Evolutionary conservation across 2,888 invertebrate genomes (phyloP).

Genomic region (Melangyna quadrimaculata): DNA sequence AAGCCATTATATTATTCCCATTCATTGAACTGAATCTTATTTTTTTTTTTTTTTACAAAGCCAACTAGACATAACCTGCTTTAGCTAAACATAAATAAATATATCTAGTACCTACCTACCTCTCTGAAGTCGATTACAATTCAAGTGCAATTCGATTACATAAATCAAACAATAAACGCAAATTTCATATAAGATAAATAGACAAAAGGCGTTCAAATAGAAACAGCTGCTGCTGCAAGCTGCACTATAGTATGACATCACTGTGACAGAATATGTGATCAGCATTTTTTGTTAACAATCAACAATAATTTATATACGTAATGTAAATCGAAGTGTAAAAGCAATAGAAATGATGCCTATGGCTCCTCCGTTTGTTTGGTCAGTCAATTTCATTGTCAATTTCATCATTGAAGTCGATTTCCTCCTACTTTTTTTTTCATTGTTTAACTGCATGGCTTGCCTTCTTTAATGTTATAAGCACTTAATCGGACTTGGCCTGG

Average conservation of each 20-base stretch:
- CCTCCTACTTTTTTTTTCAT: not conserved
- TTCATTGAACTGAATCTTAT: not conserved
- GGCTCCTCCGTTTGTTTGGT: not conserved
- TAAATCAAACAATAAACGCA: not conserved
- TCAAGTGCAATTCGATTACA: constrained; percentile 34
- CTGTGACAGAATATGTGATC: constrained; percentile 23
- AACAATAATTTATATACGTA: not conserved
- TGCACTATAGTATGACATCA: constrained; percentile 34
- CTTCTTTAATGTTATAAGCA: not conserved
- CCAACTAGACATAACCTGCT: not conserved
- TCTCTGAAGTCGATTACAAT: not conserved
- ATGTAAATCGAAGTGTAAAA: constrained; percentile 17
- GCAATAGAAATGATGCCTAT: not conserved
- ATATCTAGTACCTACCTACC: not conserved
- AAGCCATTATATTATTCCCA: not conserved
- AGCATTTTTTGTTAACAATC: constrained; percentile 7
- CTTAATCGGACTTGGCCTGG: constrained; percentile 26
- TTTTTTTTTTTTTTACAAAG: no score
- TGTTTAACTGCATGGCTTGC: not conserved
- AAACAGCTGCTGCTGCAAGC: constrained; percentile 37
- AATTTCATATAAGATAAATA: constrained; percentile 4
- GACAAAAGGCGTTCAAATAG: constrained; percentile 10
- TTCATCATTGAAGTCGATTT: constrained; percentile 6
- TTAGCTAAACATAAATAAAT: not conserved
- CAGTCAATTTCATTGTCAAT: constrained; percentile 3